Conservation (phyloP, 2,797 vertebrate species). For the Tragopan temminckii region DNA sequence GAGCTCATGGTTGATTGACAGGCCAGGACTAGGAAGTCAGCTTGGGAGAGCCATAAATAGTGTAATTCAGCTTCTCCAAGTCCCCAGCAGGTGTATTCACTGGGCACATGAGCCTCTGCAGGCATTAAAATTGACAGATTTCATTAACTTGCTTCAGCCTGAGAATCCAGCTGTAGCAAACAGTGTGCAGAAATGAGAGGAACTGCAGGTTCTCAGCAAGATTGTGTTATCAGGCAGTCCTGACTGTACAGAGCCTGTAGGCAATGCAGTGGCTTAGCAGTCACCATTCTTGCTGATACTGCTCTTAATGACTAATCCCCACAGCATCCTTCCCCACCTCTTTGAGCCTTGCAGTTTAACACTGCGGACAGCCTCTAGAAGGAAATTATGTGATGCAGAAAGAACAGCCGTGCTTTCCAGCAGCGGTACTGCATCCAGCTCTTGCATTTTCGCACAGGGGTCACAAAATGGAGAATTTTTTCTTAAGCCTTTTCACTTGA, state of each 20-base stretch:
- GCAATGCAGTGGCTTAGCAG: conserved; percentile 46
- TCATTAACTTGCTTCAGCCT: conserved; percentile 58
- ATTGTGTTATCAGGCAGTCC: not conserved
- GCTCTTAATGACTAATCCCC: conserved; percentile 51
- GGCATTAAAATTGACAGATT: conserved; percentile 53
- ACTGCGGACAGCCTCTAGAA: not conserved
- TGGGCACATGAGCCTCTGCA: conserved; percentile 2
- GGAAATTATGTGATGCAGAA: not conserved
- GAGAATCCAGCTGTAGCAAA: conserved; percentile 48
- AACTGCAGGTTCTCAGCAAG: not conserved
- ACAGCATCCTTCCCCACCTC: conserved; percentile 45
- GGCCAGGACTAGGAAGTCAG: not conserved
- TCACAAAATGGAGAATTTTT: not conserved
- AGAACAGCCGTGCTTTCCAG: not conserved
- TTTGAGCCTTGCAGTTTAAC: conserved; percentile 46
- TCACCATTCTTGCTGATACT: not conserved
- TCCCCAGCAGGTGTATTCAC: conserved; percentile 36
- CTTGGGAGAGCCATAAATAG: not conserved
- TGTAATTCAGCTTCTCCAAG: conserved; percentile 7
- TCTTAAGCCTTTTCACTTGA: not conserved
- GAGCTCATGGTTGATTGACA: not conserved
- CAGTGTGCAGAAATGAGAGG: conserved; percentile 17
- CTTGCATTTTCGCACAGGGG: not conserved
- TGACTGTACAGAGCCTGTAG: not conserved
- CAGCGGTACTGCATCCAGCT: not conserved